A percentile compares a stretch with the other conserved stretches of the same genome.
These are phyloP conservation scores for Amphimallon solstitiale DNA, from an alignment of 2,888 invertebrate species.

Conservation along the genomic window DNA sequence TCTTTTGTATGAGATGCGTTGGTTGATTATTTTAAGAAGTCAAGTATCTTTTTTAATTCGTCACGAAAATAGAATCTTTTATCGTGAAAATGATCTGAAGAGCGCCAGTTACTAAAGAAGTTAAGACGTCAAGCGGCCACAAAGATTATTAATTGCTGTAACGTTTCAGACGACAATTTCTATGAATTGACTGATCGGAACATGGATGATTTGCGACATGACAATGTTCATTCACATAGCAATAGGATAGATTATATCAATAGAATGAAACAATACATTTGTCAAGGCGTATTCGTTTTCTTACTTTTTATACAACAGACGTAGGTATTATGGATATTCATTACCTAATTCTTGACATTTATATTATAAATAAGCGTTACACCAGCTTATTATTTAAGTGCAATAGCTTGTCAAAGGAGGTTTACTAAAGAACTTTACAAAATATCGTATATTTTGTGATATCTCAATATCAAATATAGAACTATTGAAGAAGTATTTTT, in stretches of 20 bases:
- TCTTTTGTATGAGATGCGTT: not conserved
- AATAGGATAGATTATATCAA: constrained; percentile 34
- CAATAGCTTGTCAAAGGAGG: no score
- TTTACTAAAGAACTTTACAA: no score
- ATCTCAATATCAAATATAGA: no score
- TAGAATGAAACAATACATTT: constrained; percentile 27
- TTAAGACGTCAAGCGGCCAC: constrained; percentile 49
- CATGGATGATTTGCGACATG: constrained; percentile 43
- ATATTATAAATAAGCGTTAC: no score
- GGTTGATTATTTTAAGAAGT: not conserved
- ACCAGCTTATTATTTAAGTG: no score
- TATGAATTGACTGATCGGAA: constrained; percentile 49
- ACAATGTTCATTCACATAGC: constrained; percentile 41
- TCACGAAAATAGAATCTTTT: constrained; percentile 15
- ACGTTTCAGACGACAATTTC: constrained; percentile 53
- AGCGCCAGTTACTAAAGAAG: constrained; percentile 36
- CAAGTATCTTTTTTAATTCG: not conserved
- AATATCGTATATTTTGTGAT: no score
- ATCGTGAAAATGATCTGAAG: constrained; percentile 24
- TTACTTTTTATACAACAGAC: no score
- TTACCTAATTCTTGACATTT: no score
- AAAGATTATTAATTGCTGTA: constrained; percentile 51
- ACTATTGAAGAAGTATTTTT: no score
- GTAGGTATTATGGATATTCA: no score
- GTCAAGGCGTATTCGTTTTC: constrained; percentile 1